Base-by-base conservation (phyloP, 2,797 vertebrate genomes). In the Xiphorhynchus erythropygius region DNA sequence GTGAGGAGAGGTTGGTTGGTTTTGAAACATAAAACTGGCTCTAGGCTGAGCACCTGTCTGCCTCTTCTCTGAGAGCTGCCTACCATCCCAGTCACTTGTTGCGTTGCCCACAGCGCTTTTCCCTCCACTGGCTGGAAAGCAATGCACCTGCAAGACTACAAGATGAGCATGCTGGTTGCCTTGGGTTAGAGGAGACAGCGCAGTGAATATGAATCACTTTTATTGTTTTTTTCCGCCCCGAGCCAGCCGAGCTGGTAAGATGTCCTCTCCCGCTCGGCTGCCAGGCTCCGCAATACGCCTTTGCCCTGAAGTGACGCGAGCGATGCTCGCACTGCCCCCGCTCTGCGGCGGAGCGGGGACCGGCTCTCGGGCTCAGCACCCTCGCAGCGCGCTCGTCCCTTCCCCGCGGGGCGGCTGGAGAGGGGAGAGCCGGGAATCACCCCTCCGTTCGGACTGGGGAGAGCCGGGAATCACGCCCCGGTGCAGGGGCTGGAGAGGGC, bases 311-410 rank as follows among this genome's bases (percentile, higher is more conserved):
- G 57, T 1, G 55, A 47, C 14, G 25, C 18, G 13, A 65, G 32
- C 32, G 1, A 1, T 0, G 27, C 1, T 52, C 18, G 11, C 77
- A 5, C 4, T 47, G 3, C 3, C 21, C 24, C 7, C 4, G 21
- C 35, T 23, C 0, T 17, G 55, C 80, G 5, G 55, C 80, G 5
- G 33, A 3, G 42, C n/a, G 55, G 25, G 0, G 33, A 2, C 37
- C 27, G 50, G 19, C 6, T 47, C 55, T 11, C 50, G 18, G 8
- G 44, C 55, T 11, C 50, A 0, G 44, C 32, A 44, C 0, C 57
- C 81, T 6, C 23, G 7, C 67, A 7, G 27, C 53, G 5, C 37
- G 8, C 53, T 11, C 49, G 50, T 1, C 52, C 78, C 8, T 8
- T 8, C 30, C 65, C 75, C 12, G 14, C 52, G 18, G 21, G 18